phyloP scores from a whole-genome alignment of 1,140 invertebrate species.

The Drosophila ambigua region DNA sequence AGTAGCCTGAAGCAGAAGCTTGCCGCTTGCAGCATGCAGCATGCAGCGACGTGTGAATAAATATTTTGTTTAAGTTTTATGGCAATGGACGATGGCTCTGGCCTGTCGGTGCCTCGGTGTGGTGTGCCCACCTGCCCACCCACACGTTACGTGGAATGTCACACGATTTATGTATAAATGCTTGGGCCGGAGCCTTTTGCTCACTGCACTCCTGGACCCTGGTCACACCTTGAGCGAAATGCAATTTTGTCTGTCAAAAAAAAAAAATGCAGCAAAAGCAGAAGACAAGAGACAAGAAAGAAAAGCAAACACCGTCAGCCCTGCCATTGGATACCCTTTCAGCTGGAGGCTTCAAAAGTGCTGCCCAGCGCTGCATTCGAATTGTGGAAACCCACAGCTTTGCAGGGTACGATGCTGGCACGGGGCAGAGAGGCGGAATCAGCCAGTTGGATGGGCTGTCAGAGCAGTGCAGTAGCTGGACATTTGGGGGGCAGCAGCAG shows the following conservation, averaged over 20 bases:
- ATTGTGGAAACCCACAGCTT: too few relatives aligned
- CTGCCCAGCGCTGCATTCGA: too few relatives aligned
- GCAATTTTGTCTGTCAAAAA: constrained; percentile 67
- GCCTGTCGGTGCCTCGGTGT: constrained; percentile 5
- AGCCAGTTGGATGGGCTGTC: constrained; percentile 69
- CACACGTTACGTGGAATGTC: constrained; percentile 49
- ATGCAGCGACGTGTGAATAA: constrained; percentile 75
- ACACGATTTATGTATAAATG: constrained; percentile 69
- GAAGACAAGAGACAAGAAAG: not conserved
- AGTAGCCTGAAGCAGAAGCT: constrained; percentile 41
- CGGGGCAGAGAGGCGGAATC: not conserved
- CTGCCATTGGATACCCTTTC: too few relatives aligned
- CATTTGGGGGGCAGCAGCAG: constrained; percentile 25
- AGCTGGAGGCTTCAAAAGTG: too few relatives aligned
- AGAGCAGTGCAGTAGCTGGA: constrained; percentile 37
- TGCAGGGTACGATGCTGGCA: not conserved
- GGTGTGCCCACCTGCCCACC: constrained; percentile 2
- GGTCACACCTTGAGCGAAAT: constrained; percentile 73
- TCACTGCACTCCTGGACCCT: constrained; percentile 45
- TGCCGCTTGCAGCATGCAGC: constrained; percentile 27
- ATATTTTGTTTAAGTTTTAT: constrained; percentile 81
- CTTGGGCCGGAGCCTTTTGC: constrained; percentile 29
- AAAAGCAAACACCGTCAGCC: not conserved
- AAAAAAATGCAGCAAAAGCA: constrained; percentile 17
- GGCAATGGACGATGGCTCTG: constrained; percentile 48